A percentile compares a stretch with the other conserved stretches of the same genome.
These are phyloP conservation scores for Rallus crepitans DNA, from an alignment of 2,797 vertebrate species.

Conservation along the genomic window DNA sequence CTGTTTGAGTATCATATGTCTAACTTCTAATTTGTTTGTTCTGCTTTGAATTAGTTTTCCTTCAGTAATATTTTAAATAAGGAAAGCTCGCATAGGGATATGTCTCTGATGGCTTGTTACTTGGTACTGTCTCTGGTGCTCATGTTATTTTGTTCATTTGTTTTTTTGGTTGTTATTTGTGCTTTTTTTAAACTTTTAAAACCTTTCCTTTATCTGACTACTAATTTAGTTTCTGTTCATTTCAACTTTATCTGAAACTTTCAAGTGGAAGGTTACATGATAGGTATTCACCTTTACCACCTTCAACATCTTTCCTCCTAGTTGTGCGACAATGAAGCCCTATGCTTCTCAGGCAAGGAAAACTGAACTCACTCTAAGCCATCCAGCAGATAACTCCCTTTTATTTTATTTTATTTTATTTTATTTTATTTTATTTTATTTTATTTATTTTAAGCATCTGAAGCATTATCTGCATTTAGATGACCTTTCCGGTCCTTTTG, in stretches of 20 bases:
- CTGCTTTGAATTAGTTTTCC: background rate
- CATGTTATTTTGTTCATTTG: too few species aligned
- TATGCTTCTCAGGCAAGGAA: background rate
- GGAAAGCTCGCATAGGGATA: background rate
- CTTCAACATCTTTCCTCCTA: background rate
- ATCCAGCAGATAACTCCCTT: background rate
- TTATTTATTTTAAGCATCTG: background rate
- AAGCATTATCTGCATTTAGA: background rate
- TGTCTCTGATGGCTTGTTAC: background rate
- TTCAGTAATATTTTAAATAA: background rate
- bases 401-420: background rate
- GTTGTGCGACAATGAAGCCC: background rate
- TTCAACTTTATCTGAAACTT: background rate
- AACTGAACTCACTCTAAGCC: background rate
- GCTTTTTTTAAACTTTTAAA: background rate
- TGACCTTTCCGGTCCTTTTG: too few species aligned
- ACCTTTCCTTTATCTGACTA: background rate
- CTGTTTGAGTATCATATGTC: background rate
- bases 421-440: too few species aligned
- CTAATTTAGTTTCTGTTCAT: background rate
- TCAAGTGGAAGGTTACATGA: background rate
- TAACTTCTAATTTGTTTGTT: background rate
- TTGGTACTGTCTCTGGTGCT: background rate
- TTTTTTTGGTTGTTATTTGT: background rate
- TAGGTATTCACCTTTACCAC: background rate